Evolutionary conservation across 2,797 vertebrate genomes (phyloP).

Genomic region (Sebastes nivosus): DNA sequence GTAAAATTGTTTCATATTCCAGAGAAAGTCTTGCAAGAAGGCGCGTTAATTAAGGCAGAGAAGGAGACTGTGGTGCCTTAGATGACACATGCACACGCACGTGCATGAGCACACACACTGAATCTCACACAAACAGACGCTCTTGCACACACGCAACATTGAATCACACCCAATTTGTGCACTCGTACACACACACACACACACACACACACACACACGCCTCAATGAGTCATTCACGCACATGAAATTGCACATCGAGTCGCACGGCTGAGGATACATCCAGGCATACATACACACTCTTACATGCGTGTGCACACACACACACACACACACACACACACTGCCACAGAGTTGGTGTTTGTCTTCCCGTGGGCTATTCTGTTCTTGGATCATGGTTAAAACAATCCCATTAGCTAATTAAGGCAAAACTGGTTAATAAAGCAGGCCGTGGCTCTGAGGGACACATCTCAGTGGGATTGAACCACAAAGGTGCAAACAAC

Average conservation of each 20-base stretch:
- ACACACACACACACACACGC: conserved; percentile 12
- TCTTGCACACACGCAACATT: conserved; percentile 4
- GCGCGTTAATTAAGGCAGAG: conserved; percentile 66
- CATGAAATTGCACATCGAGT: conserved; percentile 1
- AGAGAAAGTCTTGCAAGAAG: conserved; percentile 70
- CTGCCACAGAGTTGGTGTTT: conserved; percentile 55
- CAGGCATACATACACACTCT: background rate
- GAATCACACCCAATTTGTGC: conserved; percentile 37
- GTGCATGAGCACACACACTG: background rate
- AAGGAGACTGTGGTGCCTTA: conserved; percentile 32
- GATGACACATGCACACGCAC: conserved; percentile 24
- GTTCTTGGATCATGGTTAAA: conserved; percentile 80
- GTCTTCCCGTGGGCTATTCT: conserved; percentile 73
- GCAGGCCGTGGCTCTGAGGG: conserved; percentile 50
- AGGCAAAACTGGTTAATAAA: conserved; percentile 75
- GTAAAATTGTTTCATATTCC: conserved; percentile 75
- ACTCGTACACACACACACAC: background rate
- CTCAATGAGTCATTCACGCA: conserved; percentile 14
- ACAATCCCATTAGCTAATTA: conserved; percentile 83
- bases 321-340: conserved; percentile 17
- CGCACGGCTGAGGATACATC: conserved; percentile 5
- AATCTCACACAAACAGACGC: conserved; percentile 10
- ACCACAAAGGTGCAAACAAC: conserved; percentile 65
- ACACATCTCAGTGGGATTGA: conserved; percentile 58
- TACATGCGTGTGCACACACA: background rate